Base-by-base conservation (phyloP, 2,888 invertebrate genomes). In the Serripes groenlandicus region DNA sequence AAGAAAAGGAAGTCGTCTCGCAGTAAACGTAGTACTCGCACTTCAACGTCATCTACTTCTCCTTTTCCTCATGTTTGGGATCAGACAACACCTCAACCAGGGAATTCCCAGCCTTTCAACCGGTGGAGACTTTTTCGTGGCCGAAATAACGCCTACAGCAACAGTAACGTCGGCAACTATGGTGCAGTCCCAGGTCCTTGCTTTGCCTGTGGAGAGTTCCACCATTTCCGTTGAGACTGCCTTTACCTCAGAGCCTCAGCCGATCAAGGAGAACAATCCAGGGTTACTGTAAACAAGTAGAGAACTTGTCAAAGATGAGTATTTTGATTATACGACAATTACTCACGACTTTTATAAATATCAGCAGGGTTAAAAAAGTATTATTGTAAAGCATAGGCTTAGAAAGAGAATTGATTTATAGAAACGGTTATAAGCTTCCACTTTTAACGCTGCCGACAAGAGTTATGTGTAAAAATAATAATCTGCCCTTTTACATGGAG, bases 321-420 rank as follows among this genome's bases (percentile, higher is more conserved):
- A 78, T 72, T 75, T 58, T 72, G 69, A 60, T 42, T 69, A 52
- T 66, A 37, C 42, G 32, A 34, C 64, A 60, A 74, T 80, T 56
- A 77, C 77, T 18, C 69, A 72, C 49, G 75, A 84, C 28, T 81
- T 66, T 81, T 84, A 49, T 32, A 81, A 84, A 60, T 75, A 78
- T 49, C 69, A 84, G 56, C 68, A 84, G 52, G 73, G 75, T n/a
- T 73, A 70, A 28, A 70, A 77, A 35, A 35, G 74, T 11, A 81
- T 81, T 62, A 52, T 81, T 37, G 79, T 85, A n/a, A 85, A 69
- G 35, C n/a, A 75, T 52, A 26, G 49, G 78, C 30, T 66, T 75
- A 37, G 76, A 74, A 58, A 52, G 30, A 34, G 56, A 64, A 52
- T 56, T 73, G 23, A 26, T 1, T 52, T 49, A 30, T 70, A 52